These are phyloP conservation scores for Sporophila hypoxantha DNA, from an alignment of 2,113 vertebrate genomes.

Conservation along the genomic window DNA sequence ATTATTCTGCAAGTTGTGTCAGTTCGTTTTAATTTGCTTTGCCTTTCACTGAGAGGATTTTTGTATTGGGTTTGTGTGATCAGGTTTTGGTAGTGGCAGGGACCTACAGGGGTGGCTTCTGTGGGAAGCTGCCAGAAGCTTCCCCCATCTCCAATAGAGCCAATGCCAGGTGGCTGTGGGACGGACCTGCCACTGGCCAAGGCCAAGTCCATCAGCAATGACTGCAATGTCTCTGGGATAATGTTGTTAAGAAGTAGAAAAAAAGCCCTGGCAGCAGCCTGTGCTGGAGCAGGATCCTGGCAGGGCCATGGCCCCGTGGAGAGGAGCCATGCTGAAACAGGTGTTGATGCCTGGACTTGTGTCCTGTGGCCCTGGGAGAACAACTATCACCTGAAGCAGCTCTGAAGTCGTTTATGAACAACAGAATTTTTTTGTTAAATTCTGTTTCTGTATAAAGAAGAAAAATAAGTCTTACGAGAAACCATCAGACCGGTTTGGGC, in stretches of 20 bases:
- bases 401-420: too few relatives aligned
- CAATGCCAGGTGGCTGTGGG: fast-evolving
- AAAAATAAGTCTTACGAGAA: too few relatives aligned
- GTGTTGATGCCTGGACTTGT: not conserved
- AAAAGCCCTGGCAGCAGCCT: not conserved
- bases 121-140: not conserved
- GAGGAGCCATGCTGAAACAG: too few relatives aligned
- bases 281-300: not conserved
- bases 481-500: too few relatives aligned
- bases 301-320: not conserved
- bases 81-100: fast-evolving
- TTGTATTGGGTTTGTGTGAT: not conserved
- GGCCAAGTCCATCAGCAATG: fast-evolving
- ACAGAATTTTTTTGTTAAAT: too few relatives aligned
- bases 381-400: too few relatives aligned
- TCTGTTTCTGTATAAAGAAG: too few relatives aligned
- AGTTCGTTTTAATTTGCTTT: conserved; percentile 43
- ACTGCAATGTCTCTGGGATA: fast-evolving
- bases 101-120: not conserved
- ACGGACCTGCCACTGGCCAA: not conserved
- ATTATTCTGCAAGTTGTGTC: conserved; percentile 45
- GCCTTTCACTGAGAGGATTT: conserved; percentile 45
- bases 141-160: fast-evolving
- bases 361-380: too few relatives aligned
- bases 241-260: not conserved